Conservation (phyloP, 1,140 invertebrate species). For the Dendrolimus punctatus region DNA sequence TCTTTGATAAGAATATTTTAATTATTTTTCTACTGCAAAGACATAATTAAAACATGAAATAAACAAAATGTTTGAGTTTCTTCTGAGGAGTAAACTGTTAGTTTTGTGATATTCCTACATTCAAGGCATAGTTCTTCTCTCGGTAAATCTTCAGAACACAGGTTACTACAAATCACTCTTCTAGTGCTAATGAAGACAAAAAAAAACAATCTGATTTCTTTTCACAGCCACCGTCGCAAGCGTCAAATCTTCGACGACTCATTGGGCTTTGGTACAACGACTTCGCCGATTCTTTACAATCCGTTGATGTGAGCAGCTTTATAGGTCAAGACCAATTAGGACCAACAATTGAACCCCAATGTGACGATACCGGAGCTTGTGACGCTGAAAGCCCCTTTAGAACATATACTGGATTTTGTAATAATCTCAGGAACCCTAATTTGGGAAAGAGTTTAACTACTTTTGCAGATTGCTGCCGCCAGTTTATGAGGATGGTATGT, state of each 20-base stretch:
- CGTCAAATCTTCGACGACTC: constrained; percentile 83
- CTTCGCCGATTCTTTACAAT: constrained; percentile 80
- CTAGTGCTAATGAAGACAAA: neutral
- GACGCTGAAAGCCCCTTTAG: constrained; percentile 87
- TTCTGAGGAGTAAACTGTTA: too few species aligned
- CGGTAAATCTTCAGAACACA: too few species aligned
- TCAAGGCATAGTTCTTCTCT: too few species aligned
- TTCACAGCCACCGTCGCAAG: constrained; percentile 72
- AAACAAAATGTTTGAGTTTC: too few species aligned
- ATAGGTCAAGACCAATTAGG: constrained; percentile 64
- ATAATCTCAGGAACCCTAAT: constrained; percentile 90
- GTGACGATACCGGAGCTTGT: constrained; percentile 81
- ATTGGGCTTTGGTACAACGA: constrained; percentile 79
- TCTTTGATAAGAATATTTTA: too few species aligned
- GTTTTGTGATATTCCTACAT: too few species aligned
- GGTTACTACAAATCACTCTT: too few species aligned
- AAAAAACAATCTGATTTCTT: neutral
- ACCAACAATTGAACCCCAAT: constrained; percentile 71
- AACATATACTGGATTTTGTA: constrained; percentile 90
- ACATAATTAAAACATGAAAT: too few species aligned
- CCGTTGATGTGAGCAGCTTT: constrained; percentile 80
- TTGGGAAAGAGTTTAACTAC: constrained; percentile 89
- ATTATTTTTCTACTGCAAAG: too few species aligned
- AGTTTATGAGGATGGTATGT: constrained; percentile 88
- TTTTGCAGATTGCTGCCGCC: constrained; percentile 90